Conservation (phyloP, 2,113 vertebrate genomes). For the Rhea americana region DNA sequence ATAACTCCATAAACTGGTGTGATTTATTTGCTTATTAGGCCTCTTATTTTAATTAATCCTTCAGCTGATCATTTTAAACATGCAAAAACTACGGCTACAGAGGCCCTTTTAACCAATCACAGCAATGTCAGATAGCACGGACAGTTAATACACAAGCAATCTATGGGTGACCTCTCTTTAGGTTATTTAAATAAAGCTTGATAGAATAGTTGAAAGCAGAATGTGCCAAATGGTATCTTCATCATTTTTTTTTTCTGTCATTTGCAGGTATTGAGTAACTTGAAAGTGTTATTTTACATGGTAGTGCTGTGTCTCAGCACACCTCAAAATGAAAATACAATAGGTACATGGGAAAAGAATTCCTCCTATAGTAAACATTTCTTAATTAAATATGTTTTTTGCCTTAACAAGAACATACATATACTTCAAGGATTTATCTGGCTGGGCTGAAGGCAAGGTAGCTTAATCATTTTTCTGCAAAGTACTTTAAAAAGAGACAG, state of each 20-base stretch:
- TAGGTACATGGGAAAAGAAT: not conserved
- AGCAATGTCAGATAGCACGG: not conserved
- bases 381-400: not conserved
- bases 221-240: not conserved
- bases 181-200: constrained; percentile 16
- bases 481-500: not conserved
- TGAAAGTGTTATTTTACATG: not conserved
- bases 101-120: not conserved
- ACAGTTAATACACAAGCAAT: not conserved
- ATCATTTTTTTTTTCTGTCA: not conserved
- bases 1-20: constrained; percentile 11
- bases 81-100: fast-evolving
- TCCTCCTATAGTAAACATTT: not conserved
- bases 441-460: not conserved
- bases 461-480: not conserved
- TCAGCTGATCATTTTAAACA: not conserved
- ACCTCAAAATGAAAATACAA: not conserved
- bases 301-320: not conserved
- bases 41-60: not conserved
- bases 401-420: not conserved
- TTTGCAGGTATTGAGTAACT: not conserved
- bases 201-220: not conserved
- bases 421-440: not conserved
- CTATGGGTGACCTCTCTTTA: constrained; percentile 1
- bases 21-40: constrained; percentile 32